Base-by-base conservation (phyloP, 2,113 vertebrate genomes). In the Caretta caretta region DNA sequence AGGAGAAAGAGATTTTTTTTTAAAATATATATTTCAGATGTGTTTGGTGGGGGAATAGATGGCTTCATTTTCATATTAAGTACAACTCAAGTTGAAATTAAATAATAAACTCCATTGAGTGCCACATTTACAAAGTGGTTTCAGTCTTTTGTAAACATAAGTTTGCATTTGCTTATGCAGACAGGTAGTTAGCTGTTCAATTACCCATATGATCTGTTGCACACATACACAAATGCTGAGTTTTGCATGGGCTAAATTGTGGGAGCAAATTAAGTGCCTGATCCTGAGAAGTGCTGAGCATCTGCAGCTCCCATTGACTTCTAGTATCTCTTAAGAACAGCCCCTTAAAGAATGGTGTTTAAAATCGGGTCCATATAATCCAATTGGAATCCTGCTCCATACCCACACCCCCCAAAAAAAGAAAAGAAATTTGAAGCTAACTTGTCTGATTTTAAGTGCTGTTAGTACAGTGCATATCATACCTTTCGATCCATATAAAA, bases 101-200 rank as follows among this genome's bases (percentile, higher is more conserved):
- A 76, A 46, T 76, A 83, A 49, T 80, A 90, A 93, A 9, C 19
- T 91, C 29, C 89, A 46, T 10, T 62, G 49, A 82, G 90, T 84
- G 6, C 49, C 90, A 65, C 46, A 92, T 93, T 94, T 92, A 72
- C 76, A 93, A 86, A 96, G 59, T n/a, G 87, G 8, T 22, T 94
- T 96, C 46, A 46, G 59, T 86, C 80, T 31, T n/a, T 78, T 13
- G 75, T 86, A 89, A 95, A 93, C 17, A 11, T 1, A 31, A 5
- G 1, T 54, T 19, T 80, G 49, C 69, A 57, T 87, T 53, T 82
- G 38, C 79, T 86, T 17, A 35, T 88, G 2, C 5, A n/a, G 76
- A 93, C 25, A 76, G 12, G 9, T 86, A 49, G 51, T 89, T 83
- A 83, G 48, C 27, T 82, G 51, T 22, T 89, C 84, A 84, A 80